Base-by-base conservation (phyloP, 2,888 invertebrate species). In the Clitarchus hookeri region DNA sequence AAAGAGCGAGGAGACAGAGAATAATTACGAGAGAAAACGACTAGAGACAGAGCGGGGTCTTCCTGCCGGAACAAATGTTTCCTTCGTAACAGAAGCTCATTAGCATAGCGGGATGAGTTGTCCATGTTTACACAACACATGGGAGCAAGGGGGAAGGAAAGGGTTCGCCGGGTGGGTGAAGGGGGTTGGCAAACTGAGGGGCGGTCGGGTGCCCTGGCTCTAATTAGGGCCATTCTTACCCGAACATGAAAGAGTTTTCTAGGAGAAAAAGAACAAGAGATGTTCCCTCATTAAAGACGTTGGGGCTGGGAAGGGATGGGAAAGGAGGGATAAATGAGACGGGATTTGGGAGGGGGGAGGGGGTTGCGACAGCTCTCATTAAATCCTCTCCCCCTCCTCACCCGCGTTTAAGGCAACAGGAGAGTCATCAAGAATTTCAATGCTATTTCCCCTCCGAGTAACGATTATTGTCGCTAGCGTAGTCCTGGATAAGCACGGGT, bases 201-300 rank as follows among this genome's bases (percentile, higher is more conserved):
- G n/a, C 2, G 65, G 65, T 65, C 23, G 65, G 65, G 65, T 6
- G 65, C 65, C 65, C 65, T n/a, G 8, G 65, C 65, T 65, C 65
- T 65, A 65, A 65, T 65, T 65, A 65, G 65, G 65, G 65, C 65
- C 65, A 65, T 65, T 65, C 65, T 65, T 65, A 65, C 65, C 65
- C 65, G 65, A 65, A 65, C 65, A 65, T 65, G 65, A 65, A 65
- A 65, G 65, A 65, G 65, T 65, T 65, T 65, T 23, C 65, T 11
- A 65, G 65, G n/a, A 65, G n/a, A 65, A 65, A 65, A 65, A 65
- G 65, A 65, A 65, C 65, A 65, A 65, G 65, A 19, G 65, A 65
- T 23, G 65, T 65, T 65, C 65, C 65, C 65, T 65, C 65, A 65
- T 65, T 65, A 65, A 65, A 65, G 65, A 65, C 65, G 65, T 23